A percentile compares a stretch with the other conserved stretches of the same genome.
These are phyloP conservation scores for Aurelia sp. DNA, from an alignment of 30 jellyfish, hydroid and myxozoan genomes.

Conservation along the genomic window DNA sequence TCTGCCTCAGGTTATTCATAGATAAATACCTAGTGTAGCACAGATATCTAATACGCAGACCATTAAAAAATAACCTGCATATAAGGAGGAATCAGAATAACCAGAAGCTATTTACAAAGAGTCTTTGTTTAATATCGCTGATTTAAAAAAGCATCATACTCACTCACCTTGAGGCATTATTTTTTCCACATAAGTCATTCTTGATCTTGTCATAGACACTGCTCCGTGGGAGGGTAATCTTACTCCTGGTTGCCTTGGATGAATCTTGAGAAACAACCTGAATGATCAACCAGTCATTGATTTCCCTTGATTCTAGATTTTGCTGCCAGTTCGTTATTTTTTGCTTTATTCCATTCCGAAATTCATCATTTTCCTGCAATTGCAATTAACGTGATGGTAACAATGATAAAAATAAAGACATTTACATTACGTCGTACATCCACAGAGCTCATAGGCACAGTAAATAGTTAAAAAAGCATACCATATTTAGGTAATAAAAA, in stretches of 20 bases:
- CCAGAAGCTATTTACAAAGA: not conserved
- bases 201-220: conserved; percentile 84
- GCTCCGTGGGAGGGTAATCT: conserved; percentile 64
- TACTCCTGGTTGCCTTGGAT: conserved; percentile 29
- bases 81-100: too few species aligned
- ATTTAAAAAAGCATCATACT: not conserved
- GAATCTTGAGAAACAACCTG: conserved; percentile 66
- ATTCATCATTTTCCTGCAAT: conserved; percentile 73
- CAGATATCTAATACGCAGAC: too few species aligned
- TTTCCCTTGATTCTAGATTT: conserved; percentile 54
- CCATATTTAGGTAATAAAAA: too few species aligned
- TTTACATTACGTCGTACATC: too few species aligned
- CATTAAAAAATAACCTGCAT: too few species aligned
- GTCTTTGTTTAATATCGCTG: not conserved
- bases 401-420: too few species aligned
- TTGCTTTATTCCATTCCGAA: conserved; percentile 40
- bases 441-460: too few species aligned
- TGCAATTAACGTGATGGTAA: too few species aligned
- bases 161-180: conserved; percentile 60
- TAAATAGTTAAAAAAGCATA: too few species aligned
- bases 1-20: too few species aligned
- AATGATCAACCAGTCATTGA: conserved; percentile 64
- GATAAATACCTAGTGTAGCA: too few species aligned
- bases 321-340: conserved; percentile 66
- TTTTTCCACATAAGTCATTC: conserved; percentile 75